Percentiles rank a stretch among this genome's conserved stretches.
phyloP scores from a whole-genome alignment of 2,888 invertebrate genomes.

The Ariolimax columbianus region DNA sequence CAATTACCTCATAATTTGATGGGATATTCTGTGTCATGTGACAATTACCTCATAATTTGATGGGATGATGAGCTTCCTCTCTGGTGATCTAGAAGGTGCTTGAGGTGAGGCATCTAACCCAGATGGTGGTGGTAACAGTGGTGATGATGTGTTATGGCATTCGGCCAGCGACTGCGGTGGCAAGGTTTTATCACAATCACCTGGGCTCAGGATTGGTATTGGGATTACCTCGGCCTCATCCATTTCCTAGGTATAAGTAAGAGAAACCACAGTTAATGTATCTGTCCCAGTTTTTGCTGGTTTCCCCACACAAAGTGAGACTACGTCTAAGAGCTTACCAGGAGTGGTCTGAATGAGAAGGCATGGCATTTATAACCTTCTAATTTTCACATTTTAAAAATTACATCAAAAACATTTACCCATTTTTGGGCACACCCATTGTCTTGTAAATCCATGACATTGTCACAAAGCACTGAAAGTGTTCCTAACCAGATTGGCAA shows the following conservation, averaged over 20 bases:
- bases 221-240: conserved; percentile 65
- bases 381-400: neutral
- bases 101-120: neutral
- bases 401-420: neutral
- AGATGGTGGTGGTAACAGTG: neutral
- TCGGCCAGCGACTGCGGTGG: neutral
- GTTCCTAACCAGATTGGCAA: no score
- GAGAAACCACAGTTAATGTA: neutral
- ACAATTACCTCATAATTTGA: conserved; percentile 29
- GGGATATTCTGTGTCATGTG: neutral
- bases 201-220: conserved; percentile 50
- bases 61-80: conserved; percentile 35
- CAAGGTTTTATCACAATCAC: neutral
- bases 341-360: no score
- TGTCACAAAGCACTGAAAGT: no score
- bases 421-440: neutral
- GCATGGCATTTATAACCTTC: no score
- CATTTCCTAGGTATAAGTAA: conserved; percentile 56
- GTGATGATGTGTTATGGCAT: neutral
- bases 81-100: conserved; percentile 8
- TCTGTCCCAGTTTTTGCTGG: neutral
- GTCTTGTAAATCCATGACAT: no score
- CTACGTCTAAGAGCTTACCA: neutral
- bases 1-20: neutral
- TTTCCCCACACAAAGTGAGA: neutral